phyloP scores from a whole-genome alignment of 1,140 invertebrate species.

The Drosophila lacertosa region DNA sequence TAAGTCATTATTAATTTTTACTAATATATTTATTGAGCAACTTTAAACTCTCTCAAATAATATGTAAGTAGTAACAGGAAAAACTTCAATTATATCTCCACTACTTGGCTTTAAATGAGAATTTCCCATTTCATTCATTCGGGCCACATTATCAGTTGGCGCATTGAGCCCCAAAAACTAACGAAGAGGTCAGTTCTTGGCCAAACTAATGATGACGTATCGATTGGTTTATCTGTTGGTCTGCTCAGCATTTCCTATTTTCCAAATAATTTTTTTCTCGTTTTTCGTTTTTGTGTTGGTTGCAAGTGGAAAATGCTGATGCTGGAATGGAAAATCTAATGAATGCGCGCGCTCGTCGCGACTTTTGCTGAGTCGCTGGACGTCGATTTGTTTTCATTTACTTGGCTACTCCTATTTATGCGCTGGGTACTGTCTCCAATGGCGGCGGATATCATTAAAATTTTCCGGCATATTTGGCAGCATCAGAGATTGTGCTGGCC shows the following conservation, averaged over 20 bases:
- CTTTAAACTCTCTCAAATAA: too few relatives aligned
- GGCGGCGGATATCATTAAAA: constrained; percentile 71
- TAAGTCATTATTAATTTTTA: too few relatives aligned
- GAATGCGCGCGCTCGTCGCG: constrained; percentile 51
- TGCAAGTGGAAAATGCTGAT: constrained; percentile 18
- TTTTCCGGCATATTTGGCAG: constrained; percentile 73
- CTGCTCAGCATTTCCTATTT: constrained; percentile 24
- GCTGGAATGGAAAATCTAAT: constrained; percentile 31
- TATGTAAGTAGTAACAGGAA: neutral
- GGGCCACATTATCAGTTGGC: constrained; percentile 13
- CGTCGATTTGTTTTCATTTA: constrained; percentile 67
- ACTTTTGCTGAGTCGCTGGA: constrained; percentile 62
- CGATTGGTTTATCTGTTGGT: constrained; percentile 52
- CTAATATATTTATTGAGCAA: too few relatives aligned
- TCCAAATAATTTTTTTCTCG: neutral
- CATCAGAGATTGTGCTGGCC: constrained; percentile 33
- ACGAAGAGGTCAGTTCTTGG: constrained; percentile 10
- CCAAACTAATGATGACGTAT: constrained; percentile 68
- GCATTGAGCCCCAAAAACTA: constrained; percentile 6
- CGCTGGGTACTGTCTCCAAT: constrained; percentile 14
- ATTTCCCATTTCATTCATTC: constrained; percentile 4
- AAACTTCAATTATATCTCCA: neutral
- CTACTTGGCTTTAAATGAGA: too few relatives aligned
- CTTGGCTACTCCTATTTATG: constrained; percentile 8
- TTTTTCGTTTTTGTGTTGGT: too few relatives aligned